Base-by-base conservation (phyloP, 92 coral and sea anemone genomes). In the Bergia sp. region DNA sequence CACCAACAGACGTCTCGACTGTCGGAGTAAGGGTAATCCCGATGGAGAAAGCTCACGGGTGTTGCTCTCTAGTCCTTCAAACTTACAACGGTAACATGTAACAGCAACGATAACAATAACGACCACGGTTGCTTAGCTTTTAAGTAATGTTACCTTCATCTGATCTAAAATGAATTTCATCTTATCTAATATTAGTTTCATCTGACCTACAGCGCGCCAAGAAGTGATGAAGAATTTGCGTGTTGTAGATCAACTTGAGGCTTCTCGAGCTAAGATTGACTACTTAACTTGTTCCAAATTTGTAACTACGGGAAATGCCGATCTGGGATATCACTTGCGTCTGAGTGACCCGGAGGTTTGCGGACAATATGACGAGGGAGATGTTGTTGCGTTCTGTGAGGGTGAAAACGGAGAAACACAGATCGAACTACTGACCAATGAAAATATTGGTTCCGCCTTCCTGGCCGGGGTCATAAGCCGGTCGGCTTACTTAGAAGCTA, bases 401-500 rank as follows among this genome's bases (percentile, higher is more conserved):
- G 98, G 92, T 21, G 95, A 93, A 43, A 89, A 96, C 20, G 98
- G 96, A 8, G 78, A 86, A 41, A 80, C 96, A 0, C 78, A 90
- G 49, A 95, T 96, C 39, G 94, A 95, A 39, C 89, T 93, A 0
- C 85, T 96, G 50, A 91, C 95, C 50, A 95, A 82, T 82, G 83
- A 82, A 58, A 96, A 95, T 58, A 94, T 91, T 12, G 83, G 82
- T 81, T 87, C 93, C 4, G 96, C 98, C 15, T 94, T 94, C 80
- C 95, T 94, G 90, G 99, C 99, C 7, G 99, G 99, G 5, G 98
- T 97, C 73, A 89, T 97, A 23, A 92, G 96, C 75, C 88, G 98
- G 42, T 96, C 99, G 15, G 95, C 96, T 4, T 95, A 96, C 89
- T n/a, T 96, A 23, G 99, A 94, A 76, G 99, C 96, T 29, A 94